Conservation (phyloP, 2,113 vertebrate genomes). For the Pteruthius melanotis region DNA sequence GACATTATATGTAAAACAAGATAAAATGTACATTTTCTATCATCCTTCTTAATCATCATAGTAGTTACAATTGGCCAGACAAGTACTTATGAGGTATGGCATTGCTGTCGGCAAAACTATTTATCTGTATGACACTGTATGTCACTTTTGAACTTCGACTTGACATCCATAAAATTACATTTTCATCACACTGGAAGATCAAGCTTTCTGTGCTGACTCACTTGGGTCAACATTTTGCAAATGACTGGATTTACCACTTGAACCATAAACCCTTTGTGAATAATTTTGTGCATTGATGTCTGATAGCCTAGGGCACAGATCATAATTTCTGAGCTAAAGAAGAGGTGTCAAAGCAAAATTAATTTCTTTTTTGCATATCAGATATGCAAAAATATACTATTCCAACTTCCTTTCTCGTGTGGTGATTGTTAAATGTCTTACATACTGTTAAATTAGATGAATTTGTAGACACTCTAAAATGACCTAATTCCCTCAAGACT, state of each 20-base stretch:
- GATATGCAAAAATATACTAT: neutral
- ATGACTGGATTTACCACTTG: slow-evolving; percentile 80
- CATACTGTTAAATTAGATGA: slow-evolving; percentile 16
- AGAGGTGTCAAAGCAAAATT: slow-evolving; percentile 65
- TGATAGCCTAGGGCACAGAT: slow-evolving; percentile 78
- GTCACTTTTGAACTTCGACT: slow-evolving; percentile 80
- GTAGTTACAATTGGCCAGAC: slow-evolving; percentile 63
- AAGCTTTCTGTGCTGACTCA: slow-evolving; percentile 75
- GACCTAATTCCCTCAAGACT: neutral
- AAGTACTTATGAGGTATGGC: slow-evolving; percentile 77
- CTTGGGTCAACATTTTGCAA: slow-evolving; percentile 82
- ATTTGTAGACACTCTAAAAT: slow-evolving; percentile 2
- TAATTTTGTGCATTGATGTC: slow-evolving; percentile 76
- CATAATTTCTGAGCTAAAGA: slow-evolving; percentile 72
- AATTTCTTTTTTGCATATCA: slow-evolving; percentile 69
- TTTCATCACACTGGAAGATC: slow-evolving; percentile 83
- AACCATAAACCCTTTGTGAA: slow-evolving; percentile 79
- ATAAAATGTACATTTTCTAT: slow-evolving; percentile 62
- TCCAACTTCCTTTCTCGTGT: slow-evolving; percentile 23
- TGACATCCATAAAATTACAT: slow-evolving; percentile 82
- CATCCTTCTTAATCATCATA: slow-evolving; percentile 54
- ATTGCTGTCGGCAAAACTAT: slow-evolving; percentile 79
- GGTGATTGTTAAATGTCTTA: slow-evolving; percentile 21
- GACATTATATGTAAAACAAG: slow-evolving; percentile 27
- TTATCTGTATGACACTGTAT: slow-evolving; percentile 77